Percentiles rank a stretch among this genome's conserved stretches.
These are phyloP conservation scores for Protaetia brevitarsis DNA, from an alignment of 1,140 invertebrate species.

Conservation along the genomic window DNA sequence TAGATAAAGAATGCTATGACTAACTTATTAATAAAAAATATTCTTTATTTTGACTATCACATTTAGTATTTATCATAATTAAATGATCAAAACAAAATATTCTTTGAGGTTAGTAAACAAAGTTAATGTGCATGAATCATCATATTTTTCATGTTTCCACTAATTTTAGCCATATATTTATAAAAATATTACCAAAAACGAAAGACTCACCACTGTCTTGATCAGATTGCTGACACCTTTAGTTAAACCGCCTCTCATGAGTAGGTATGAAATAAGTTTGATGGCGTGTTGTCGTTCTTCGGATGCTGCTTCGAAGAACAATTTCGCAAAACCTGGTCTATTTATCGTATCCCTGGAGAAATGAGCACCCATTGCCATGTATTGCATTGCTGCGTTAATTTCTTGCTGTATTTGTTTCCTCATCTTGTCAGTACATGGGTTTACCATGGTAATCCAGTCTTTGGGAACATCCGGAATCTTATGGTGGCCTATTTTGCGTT, in stretches of 20 bases:
- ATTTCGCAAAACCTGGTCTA: constrained; percentile 83
- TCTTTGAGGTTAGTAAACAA: too few species aligned
- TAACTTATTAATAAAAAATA: neutral
- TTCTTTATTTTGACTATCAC: too few species aligned
- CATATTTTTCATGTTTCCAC: too few species aligned
- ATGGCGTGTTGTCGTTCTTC: constrained; percentile 90
- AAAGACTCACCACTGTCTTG: constrained; percentile 58
- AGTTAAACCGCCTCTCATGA: constrained; percentile 80
- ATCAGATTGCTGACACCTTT: constrained; percentile 63
- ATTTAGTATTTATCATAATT: too few species aligned
- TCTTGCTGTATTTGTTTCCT: constrained; percentile 72
- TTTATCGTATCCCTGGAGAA: constrained; percentile 77
- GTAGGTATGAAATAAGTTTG: constrained; percentile 85
- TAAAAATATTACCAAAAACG: neutral
- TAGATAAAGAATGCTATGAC: neutral
- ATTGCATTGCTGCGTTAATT: constrained; percentile 73
- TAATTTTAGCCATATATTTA: too few species aligned
- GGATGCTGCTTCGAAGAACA: constrained; percentile 79
- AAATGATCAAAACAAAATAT: neutral
- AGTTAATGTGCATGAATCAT: too few species aligned
- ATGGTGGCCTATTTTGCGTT: constrained; percentile 52
- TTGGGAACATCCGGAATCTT: constrained; percentile 50
- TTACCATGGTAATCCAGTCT: constrained; percentile 66
- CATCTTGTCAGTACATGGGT: constrained; percentile 60
- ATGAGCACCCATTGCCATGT: constrained; percentile 82